Evolutionary conservation across 2,888 invertebrate species (phyloP).

Genomic region (Cinara cedri): DNA sequence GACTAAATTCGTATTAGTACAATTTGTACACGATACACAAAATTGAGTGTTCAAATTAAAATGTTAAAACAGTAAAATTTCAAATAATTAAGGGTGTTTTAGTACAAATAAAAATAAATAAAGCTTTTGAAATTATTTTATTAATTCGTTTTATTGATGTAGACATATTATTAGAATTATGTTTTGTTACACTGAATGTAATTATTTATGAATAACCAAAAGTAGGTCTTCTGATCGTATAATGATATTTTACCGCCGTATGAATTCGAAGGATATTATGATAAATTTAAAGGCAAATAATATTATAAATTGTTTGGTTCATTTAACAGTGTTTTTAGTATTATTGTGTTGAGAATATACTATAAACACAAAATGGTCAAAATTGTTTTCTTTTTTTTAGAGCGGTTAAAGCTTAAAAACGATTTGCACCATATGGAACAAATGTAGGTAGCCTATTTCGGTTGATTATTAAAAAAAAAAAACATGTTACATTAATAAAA

Average conservation of each 20-base stretch:
- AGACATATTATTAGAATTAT: conserved; percentile 31
- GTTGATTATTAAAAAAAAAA: conserved; percentile 48
- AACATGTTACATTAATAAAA: conserved; percentile 55
- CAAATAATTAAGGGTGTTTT: too few relatives aligned
- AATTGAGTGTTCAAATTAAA: too few relatives aligned
- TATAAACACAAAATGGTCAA: not conserved
- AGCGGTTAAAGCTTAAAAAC: conserved; percentile 34
- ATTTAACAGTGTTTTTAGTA: conserved; percentile 7
- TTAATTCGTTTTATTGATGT: conserved; percentile 49
- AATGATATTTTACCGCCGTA: conserved; percentile 20
- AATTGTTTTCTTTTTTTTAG: not conserved
- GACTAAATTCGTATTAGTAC: too few relatives aligned
- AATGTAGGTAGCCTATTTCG: conserved; percentile 41
- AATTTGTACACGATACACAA: too few relatives aligned
- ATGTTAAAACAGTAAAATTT: too few relatives aligned
- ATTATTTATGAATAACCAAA: conserved; percentile 36
- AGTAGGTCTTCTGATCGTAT: conserved; percentile 23
- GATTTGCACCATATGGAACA: conserved; percentile 45
- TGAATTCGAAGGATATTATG: not conserved
- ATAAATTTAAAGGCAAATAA: conserved; percentile 37
- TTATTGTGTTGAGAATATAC: conserved; percentile 1
- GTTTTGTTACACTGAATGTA: conserved; percentile 39
- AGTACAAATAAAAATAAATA: conserved; percentile 12
- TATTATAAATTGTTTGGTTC: not conserved
- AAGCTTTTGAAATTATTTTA: conserved; percentile 21